Conservation (phyloP, 1,140 invertebrate genomes). For the Gonioctena quinquepunctata region DNA sequence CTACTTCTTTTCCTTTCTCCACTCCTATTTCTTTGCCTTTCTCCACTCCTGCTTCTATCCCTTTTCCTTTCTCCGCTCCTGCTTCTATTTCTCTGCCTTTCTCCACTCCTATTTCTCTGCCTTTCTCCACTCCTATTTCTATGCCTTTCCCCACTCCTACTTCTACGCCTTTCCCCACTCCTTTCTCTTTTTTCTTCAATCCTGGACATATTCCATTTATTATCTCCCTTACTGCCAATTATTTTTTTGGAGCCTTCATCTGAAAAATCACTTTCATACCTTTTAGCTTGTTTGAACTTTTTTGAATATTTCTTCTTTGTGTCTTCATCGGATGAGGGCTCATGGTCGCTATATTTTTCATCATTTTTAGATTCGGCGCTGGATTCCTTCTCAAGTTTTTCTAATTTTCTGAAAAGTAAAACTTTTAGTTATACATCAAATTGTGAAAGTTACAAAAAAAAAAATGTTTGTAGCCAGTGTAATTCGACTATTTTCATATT, state of each 20-base stretch:
- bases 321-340: slow-evolving; percentile 3
- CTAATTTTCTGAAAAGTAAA: slow-evolving; percentile 69
- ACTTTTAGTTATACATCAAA: too few species aligned
- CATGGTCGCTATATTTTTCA: slow-evolving; percentile 51
- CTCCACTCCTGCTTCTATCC: too few species aligned
- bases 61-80: background rate
- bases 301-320: background rate
- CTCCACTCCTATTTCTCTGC: too few species aligned
- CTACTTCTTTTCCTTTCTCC: too few species aligned
- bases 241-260: too few species aligned
- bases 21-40: too few species aligned
- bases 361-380: slow-evolving; percentile 45
- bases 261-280: too few species aligned
- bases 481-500: too few species aligned
- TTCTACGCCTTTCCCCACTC: background rate
- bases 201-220: background rate
- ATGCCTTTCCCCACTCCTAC: background rate
- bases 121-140: background rate
- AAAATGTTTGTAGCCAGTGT: too few species aligned
- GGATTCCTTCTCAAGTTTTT: slow-evolving; percentile 71
- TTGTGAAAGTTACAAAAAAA: too few species aligned
- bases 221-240: background rate
- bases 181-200: slow-evolving; percentile 1
- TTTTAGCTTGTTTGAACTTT: too few species aligned
- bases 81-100: background rate